Evolutionary conservation across 2,888 invertebrate genomes (phyloP).

Genomic region (Bembecia ichneumoniformis): DNA sequence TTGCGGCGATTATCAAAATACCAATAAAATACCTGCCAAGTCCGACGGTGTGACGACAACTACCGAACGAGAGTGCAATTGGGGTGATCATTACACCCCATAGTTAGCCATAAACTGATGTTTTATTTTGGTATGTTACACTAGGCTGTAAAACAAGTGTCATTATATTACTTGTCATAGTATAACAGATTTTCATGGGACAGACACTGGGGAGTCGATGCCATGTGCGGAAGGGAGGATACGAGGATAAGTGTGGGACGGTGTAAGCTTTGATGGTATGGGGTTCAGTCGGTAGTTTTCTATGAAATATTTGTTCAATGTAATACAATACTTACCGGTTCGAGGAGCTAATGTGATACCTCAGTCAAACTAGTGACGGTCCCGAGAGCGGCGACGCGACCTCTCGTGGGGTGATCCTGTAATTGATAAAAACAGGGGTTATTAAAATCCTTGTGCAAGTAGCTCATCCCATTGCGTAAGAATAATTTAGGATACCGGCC

Average conservation of each 20-base stretch:
- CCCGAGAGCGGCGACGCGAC: conserved; percentile 58
- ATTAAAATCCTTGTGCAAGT: too few relatives aligned
- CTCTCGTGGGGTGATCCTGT: conserved; percentile 57
- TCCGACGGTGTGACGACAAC: conserved; percentile 70
- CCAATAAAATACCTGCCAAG: conserved; percentile 70
- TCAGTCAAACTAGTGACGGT: conserved; percentile 65
- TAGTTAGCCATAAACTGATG: conserved; percentile 65
- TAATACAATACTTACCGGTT: conserved; percentile 54
- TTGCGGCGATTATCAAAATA: conserved; percentile 56
- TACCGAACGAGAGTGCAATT: conserved; percentile 61
- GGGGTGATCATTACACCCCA: conserved; percentile 49
- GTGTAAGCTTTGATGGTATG: conserved; percentile 1
- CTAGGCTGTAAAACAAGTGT: conserved; percentile 68
- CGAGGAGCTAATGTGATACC: conserved; percentile 68
- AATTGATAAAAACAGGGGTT: too few relatives aligned
- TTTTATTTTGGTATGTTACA: conserved; percentile 66
- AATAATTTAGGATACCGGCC: too few relatives aligned
- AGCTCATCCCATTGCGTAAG: too few relatives aligned
- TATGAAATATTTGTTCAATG: background rate
- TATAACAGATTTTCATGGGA: conserved; percentile 21
- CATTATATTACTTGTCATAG: conserved; percentile 60
- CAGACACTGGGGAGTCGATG: conserved; percentile 3
- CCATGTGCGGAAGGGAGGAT: background rate
- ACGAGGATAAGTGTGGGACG: background rate
- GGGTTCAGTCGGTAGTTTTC: conserved; percentile 6